A percentile compares a stretch with the other conserved stretches of the same genome.
Conservation (phyloP, 2,113 vertebrate species). For the Hemiscyllium ocellatum region DNA sequence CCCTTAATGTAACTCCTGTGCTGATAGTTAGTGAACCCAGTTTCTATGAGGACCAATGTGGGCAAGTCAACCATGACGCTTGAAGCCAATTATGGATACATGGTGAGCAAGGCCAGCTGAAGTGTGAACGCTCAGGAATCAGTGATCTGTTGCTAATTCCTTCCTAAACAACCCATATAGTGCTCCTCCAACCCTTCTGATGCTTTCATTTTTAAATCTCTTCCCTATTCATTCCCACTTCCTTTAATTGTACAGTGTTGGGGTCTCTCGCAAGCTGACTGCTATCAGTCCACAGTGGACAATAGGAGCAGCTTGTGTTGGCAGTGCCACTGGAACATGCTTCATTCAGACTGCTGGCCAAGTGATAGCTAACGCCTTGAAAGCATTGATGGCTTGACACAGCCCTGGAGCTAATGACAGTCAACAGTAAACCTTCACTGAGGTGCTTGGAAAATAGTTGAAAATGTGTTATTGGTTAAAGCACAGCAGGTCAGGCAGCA, state of each 20-base stretch:
- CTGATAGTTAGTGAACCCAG: too few relatives aligned
- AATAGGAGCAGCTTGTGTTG: not conserved
- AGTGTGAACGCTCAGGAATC: not conserved
- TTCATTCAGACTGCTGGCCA: not conserved
- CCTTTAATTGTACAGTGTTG: not conserved
- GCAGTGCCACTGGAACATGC: not conserved
- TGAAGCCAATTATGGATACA: not conserved
- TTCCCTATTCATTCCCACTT: not conserved
- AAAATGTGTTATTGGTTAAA: too few relatives aligned
- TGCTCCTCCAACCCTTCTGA: not conserved
- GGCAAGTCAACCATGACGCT: not conserved
- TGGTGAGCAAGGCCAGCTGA: not conserved
- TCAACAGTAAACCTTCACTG: not conserved
- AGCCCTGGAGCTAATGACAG: not conserved
- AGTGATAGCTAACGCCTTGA: not conserved
- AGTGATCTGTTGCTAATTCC: not conserved
- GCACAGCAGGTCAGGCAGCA: too few relatives aligned
- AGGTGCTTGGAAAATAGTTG: not conserved
- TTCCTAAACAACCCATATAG: not conserved
- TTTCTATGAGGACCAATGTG: not conserved
- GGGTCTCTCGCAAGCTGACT: not conserved
- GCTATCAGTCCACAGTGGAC: not conserved
- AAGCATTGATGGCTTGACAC: not conserved
- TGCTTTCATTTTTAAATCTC: not conserved
- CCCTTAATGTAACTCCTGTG: not conserved